These are phyloP conservation scores for Xiphias gladius DNA, from an alignment of 2,113 vertebrate genomes.

Conservation along the genomic window DNA sequence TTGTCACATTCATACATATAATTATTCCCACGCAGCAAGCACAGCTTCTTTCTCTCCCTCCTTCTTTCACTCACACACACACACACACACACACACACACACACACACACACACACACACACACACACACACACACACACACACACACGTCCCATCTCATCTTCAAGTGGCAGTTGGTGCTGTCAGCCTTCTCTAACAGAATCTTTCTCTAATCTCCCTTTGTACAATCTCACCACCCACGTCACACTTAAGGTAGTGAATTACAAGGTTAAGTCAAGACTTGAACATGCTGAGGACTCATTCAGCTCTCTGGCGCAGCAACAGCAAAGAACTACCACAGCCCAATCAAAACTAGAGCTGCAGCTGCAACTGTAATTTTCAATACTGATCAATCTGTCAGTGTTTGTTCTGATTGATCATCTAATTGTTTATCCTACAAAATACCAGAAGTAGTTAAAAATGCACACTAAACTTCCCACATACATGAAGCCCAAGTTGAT, in stretches of 20 bases:
- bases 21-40: neutral
- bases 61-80: neutral
- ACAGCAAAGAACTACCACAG: neutral
- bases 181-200: conserved; percentile 37
- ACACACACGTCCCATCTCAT: neutral
- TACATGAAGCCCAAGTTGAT: too few species aligned
- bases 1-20: neutral
- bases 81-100: neutral
- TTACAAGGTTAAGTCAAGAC: conserved; percentile 44
- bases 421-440: neutral
- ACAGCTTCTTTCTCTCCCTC: neutral
- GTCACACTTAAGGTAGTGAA: conserved; percentile 17
- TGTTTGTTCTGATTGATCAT: neutral
- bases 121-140: neutral
- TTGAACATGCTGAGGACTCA: neutral
- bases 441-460: neutral
- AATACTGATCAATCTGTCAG: too few species aligned
- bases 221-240: conserved; percentile 44
- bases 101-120: neutral
- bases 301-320: neutral
- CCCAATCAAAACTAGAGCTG: neutral
- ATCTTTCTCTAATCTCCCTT: conserved; percentile 33
- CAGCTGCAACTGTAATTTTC: neutral
- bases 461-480: neutral
- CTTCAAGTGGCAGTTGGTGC: conserved; percentile 32